A percentile compares a stretch with the other conserved stretches of the same genome.
Conservation (phyloP, 2,888 invertebrate species). For the Nephrocerus scutellatus region DNA sequence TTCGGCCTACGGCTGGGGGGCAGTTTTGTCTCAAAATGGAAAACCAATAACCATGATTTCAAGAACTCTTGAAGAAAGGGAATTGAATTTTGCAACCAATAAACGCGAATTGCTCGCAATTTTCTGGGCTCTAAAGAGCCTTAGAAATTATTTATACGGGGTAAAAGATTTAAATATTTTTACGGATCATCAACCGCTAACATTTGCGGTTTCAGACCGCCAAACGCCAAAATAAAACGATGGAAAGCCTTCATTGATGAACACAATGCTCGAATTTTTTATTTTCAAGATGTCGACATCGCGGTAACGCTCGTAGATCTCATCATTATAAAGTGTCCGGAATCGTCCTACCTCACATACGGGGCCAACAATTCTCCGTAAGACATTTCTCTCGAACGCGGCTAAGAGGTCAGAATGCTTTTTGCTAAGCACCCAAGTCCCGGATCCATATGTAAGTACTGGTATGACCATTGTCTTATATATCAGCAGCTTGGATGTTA, state of each 20-base stretch:
- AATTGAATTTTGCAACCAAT: constrained; percentile 25
- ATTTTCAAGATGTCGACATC: constrained; percentile 34
- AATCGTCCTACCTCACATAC: too few species aligned
- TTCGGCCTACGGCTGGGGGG: constrained; percentile 26
- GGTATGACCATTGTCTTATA: too few species aligned
- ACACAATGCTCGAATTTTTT: constrained; percentile 26
- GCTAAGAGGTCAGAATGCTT: too few species aligned
- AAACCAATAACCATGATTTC: constrained; percentile 30
- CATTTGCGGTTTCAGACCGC: constrained; percentile 22
- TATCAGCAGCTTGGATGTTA: too few species aligned
- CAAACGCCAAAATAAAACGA: constrained; percentile 17
- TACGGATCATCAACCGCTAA: constrained; percentile 21
- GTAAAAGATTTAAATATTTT: constrained; percentile 22
- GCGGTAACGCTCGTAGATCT: constrained; percentile 13
- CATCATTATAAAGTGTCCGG: too few species aligned
- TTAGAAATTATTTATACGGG: constrained; percentile 38
- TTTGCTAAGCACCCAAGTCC: too few species aligned
- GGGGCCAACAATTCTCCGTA: too few species aligned
- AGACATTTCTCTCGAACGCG: too few species aligned
- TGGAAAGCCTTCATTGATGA: constrained; percentile 17
- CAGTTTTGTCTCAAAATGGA: constrained; percentile 29
- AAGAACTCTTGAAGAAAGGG: constrained; percentile 23
- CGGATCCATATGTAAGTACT: too few species aligned
- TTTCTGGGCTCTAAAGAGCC: constrained; percentile 35
- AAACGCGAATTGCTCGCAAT: constrained; percentile 39